phyloP scores from a whole-genome alignment of 2,888 invertebrate genomes.

The Cybosia mesomella region DNA sequence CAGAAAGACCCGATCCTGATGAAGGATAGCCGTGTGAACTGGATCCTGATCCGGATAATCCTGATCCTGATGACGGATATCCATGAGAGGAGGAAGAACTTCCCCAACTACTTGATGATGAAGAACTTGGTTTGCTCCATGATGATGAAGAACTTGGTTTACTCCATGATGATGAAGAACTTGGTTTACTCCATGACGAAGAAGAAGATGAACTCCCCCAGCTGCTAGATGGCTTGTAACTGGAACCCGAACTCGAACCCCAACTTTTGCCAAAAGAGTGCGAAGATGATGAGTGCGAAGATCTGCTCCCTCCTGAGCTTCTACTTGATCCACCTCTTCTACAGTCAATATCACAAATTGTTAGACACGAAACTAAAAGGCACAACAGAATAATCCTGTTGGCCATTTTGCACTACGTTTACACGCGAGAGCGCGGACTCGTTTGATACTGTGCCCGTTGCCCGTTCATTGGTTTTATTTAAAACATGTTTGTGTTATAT shows the following conservation, averaged over 20 bases:
- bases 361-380: conserved; percentile 64
- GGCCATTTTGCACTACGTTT: conserved; percentile 63
- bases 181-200: conserved; percentile 35
- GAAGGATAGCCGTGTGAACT: conserved; percentile 9
- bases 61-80: conserved; percentile 8
- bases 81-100: conserved; percentile 3
- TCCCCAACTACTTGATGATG: conserved; percentile 31
- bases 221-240: conserved; percentile 33
- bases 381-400: conserved; percentile 70
- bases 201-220: background rate
- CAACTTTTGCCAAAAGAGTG: conserved; percentile 36
- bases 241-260: conserved; percentile 43
- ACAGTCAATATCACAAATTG: conserved; percentile 61
- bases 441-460: conserved; percentile 47
- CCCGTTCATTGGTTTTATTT: conserved; percentile 51
- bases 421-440: conserved; percentile 48
- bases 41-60: background rate
- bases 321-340: conserved; percentile 50
- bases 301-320: conserved; percentile 36
- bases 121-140: conserved; percentile 15
- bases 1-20: conserved; percentile 1
- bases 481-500: conserved; percentile 39
- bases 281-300: background rate
- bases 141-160: conserved; percentile 31
- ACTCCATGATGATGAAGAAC: conserved; percentile 31